Percentiles rank a stretch among this genome's conserved stretches.
phyloP scores from a whole-genome alignment of 2,797 vertebrate genomes.

The Hydrolagus colliei region DNA sequence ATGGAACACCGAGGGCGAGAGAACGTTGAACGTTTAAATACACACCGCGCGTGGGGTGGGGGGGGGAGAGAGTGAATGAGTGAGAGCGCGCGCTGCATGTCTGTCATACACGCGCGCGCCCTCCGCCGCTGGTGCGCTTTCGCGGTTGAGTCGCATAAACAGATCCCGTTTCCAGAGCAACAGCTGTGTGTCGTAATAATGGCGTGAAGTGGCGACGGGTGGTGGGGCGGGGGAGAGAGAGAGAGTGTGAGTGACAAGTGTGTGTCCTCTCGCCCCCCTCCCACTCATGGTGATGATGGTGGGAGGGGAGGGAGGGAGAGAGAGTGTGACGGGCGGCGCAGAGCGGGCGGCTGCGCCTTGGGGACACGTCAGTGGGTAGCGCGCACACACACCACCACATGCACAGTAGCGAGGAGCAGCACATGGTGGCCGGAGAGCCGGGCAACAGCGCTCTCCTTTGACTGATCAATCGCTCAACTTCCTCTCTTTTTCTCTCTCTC shows the following conservation, averaged over 20 bases:
- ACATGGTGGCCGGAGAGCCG: slow-evolving; percentile 3
- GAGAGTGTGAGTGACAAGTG: neutral
- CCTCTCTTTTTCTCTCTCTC: neutral
- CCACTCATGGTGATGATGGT: no score
- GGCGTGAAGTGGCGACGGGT: neutral
- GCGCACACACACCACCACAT: neutral
- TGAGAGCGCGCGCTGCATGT: no score
- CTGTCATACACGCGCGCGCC: no score
- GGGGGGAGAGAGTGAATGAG: no score
- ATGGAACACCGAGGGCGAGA: no score
- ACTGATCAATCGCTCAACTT: neutral
- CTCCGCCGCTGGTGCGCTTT: no score
- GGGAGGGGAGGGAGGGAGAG: neutral
- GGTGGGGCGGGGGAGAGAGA: neutral
- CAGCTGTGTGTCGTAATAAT: slow-evolving; percentile 11
- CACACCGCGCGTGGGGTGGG: no score
- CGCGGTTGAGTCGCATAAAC: neutral
- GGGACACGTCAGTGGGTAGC: neutral
- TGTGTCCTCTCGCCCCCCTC: no score
- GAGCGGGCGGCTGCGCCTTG: neutral
- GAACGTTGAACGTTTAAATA: no score
- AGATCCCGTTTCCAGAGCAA: slow-evolving; percentile 28
- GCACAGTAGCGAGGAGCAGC: neutral
- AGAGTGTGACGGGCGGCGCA: neutral
- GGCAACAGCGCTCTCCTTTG: neutral